Evolutionary conservation across 1,140 invertebrate species (phyloP), one percentile per base, ranked within the genome.

Genomic region (Bombus confusus): DNA sequence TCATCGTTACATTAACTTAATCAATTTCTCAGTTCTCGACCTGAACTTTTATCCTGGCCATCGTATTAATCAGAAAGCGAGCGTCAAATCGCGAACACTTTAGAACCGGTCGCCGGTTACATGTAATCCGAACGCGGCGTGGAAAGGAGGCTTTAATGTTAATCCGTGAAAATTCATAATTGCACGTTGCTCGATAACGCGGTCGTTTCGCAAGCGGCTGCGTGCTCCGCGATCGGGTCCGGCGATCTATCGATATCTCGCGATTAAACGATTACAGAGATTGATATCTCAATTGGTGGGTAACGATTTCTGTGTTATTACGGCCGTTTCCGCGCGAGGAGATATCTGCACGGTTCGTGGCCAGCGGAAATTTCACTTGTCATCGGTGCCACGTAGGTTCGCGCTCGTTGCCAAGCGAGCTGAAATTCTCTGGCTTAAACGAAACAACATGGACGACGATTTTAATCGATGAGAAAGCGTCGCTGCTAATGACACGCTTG

Each of bases 211-310:
- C 85, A 83, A 87, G 75, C 84, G 25, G 72, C 79, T 47, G 74
- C 81, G 84, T 77, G 76, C 66, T 62, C 68, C 69, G 10, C 52
- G 80, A 86, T 72, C 72, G 66, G 62, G 66, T 39, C 79, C 37
- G 37, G 47, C 52, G 82, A 90, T 89, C 80, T 59, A 80, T 90
- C 86, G 88, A 86, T 90, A 86, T 89, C 79, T 73, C 43, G 80
- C 80, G 86, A 91, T 91, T 91, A 91, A 91, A 90, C 85, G 88
- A 90, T 90, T 91, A 86, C 72, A 57, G 83, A 86, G 89, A 90
- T 90, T 90, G 88, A 91, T 90, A 90, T 90, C 89, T 91, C 88
- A 90, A 90, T 91, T 88, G 89, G 76, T 66, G 73, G 88, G 52
- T 86, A 90, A 90, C 86, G 83, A 85, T 90, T 89, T 85, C 85